phyloP scores from a whole-genome alignment of 2,888 invertebrate species.

The Dicyrtomina minuta region DNA sequence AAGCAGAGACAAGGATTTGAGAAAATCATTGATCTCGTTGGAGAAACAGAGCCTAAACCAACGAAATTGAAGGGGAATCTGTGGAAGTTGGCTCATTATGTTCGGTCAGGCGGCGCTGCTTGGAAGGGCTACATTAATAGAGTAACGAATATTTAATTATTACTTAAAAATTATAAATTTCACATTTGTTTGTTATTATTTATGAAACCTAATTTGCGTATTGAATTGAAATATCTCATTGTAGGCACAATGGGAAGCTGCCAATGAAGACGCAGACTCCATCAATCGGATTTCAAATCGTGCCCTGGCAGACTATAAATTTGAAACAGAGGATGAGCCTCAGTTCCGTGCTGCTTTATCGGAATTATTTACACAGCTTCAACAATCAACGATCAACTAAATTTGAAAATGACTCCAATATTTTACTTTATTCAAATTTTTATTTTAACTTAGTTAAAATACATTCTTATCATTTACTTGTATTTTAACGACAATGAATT shows the following conservation, averaged over 20 bases:
- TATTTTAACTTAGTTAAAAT: not conserved
- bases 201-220: not conserved
- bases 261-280: slow-evolving; percentile 27
- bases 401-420: too few relatives aligned
- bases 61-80: slow-evolving; percentile 30
- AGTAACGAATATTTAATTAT: slow-evolving; percentile 19
- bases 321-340: slow-evolving; percentile 33
- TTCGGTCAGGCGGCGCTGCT: slow-evolving; percentile 28
- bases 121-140: slow-evolving; percentile 34
- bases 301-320: slow-evolving; percentile 27
- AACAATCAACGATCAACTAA: not conserved
- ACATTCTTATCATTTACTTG: not conserved
- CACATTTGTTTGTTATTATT: too few relatives aligned
- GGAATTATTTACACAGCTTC: slow-evolving; percentile 19
- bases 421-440: not conserved
- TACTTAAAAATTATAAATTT: too few relatives aligned
- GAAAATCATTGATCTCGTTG: slow-evolving; percentile 29
- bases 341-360: slow-evolving; percentile 20
- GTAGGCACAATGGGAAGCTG: slow-evolving; percentile 30
- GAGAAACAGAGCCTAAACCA: slow-evolving; percentile 28
- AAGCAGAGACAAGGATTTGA: slow-evolving; percentile 27
- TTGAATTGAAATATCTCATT: not conserved
- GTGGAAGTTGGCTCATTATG: slow-evolving; percentile 33
- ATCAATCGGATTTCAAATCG: slow-evolving; percentile 21
- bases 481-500: not conserved